Conservation (phyloP, 2,797 vertebrate genomes). For the Scolopax rusticola region DNA sequence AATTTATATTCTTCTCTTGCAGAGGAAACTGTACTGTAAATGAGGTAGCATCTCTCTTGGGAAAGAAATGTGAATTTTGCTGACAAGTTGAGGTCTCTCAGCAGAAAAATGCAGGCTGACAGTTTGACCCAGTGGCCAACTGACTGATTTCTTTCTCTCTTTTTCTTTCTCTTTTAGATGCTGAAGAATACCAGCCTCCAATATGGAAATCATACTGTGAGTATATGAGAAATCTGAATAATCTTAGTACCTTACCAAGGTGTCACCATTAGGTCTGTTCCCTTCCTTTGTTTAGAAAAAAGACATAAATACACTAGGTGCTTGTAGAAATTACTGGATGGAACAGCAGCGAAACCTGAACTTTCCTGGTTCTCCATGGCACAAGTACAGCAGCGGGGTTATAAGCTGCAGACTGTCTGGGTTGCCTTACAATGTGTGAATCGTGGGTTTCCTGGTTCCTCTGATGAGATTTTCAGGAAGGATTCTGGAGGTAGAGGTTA, state of each 20-base stretch:
- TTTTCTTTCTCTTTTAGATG: slow-evolving; percentile 85
- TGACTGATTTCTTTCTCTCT: slow-evolving; percentile 51
- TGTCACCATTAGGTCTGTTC: background rate
- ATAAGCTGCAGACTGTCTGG: background rate
- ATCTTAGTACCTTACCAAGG: background rate
- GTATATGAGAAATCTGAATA: slow-evolving; percentile 74
- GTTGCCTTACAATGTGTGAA: background rate
- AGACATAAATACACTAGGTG: background rate
- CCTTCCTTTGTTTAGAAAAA: background rate
- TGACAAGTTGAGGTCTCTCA: slow-evolving; percentile 40
- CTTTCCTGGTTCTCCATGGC: background rate
- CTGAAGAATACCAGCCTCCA: slow-evolving; percentile 97
- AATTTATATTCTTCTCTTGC: background rate
- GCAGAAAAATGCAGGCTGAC: slow-evolving; percentile 56
- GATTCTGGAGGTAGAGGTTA: background rate
- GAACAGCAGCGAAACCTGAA: background rate
- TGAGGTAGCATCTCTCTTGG: slow-evolving; percentile 2
- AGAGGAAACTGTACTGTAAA: slow-evolving; percentile 9
- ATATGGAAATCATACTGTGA: slow-evolving; percentile 99
- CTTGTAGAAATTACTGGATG: background rate
- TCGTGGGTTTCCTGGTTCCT: background rate
- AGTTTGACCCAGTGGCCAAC: slow-evolving; percentile 50
- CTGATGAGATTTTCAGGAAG: background rate
- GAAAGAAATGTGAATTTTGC: slow-evolving; percentile 40
- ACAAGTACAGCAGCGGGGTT: background rate